These are phyloP conservation scores for Nematopogon swammerdamellus DNA, from an alignment of 2,888 invertebrate species.

Conservation along the genomic window DNA sequence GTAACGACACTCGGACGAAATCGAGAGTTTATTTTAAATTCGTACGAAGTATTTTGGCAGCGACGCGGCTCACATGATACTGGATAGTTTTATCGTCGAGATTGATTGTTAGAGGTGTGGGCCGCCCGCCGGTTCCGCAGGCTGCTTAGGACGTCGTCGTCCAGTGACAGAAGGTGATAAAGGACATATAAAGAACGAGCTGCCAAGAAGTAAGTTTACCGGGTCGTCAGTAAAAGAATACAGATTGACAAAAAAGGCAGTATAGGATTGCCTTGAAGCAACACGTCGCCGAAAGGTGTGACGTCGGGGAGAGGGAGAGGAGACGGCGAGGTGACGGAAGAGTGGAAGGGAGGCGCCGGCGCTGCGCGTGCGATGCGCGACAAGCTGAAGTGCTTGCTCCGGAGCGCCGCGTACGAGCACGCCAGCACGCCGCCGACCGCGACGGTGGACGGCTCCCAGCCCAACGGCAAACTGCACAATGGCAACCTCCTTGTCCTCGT, in stretches of 20 bases:
- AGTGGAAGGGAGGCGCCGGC: background rate
- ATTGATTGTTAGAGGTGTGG: background rate
- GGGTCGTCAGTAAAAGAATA: too few species aligned
- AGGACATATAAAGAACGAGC: too few species aligned
- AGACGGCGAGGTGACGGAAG: background rate
- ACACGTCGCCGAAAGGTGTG: too few species aligned
- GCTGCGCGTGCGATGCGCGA: conserved; percentile 43
- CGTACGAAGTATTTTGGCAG: background rate
- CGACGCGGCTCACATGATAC: background rate
- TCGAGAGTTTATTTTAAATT: conserved; percentile 20
- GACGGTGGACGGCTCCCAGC: conserved; percentile 19
- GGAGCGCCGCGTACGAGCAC: conserved; percentile 30
- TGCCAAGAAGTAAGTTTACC: too few species aligned
- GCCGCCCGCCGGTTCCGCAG: too few species aligned
- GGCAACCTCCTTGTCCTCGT: conserved; percentile 34
- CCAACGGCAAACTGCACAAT: conserved; percentile 27
- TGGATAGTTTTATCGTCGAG: background rate
- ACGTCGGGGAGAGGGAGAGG: too few species aligned
- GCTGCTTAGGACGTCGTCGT: too few species aligned
- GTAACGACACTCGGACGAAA: conserved; percentile 14
- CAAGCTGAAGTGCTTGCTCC: conserved; percentile 38
- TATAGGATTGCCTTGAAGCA: too few species aligned
- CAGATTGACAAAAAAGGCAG: too few species aligned
- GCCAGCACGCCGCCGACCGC: conserved; percentile 22
- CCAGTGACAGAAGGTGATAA: too few species aligned